Evolutionary conservation across 2,888 invertebrate species (phyloP), one percentile per base, ranked within the genome.

Genomic region (Psylliodes chrysocephalus): DNA sequence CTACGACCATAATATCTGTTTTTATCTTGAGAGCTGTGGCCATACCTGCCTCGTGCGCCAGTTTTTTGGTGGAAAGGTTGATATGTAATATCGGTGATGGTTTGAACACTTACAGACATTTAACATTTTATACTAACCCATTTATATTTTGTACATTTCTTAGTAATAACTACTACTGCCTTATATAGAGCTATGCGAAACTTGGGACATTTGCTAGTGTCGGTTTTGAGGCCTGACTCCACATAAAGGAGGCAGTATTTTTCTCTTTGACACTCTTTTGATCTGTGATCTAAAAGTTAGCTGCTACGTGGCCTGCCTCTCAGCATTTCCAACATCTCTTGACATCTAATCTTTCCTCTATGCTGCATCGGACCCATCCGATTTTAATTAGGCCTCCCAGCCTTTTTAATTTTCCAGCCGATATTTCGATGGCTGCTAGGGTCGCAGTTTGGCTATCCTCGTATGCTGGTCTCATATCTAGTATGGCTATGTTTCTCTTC

Each of bases 321-420:
- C 49, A 35, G 52, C 59, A 63, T 14, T 28, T 28, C 22, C 17
- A 63, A 14, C 63, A 63, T 8, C 17, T 35, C 3, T 12, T 38
- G 2, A 63, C 30, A 6, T 57, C 30, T 2, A 61, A 28, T 33
- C 55, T 61, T 46, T 55, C 46, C n/a, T 42, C 17, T 10, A 51
- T 35, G 6, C 14, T 57, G 25, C 59, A 63, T 1, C 17, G 17
- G 6, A 18, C 33, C 14, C 40, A 40, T 8, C 40, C 40, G 5
- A 40, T 40, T 40, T 38, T 38, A 14, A 38, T 14, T 3, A 3
- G 14, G 4, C 38, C 38, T 25, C 3, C 4, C n/a, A n/a, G n/a
- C n/a, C n/a, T n/a, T n/a, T n/a, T n/a, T n/a, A n/a, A n/a, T n/a
- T n/a, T n/a, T n/a, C n/a, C n/a, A 5, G 10, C 30, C 8, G 4